These are phyloP conservation scores for Buathra laborator DNA, from an alignment of 2,888 invertebrate species.

Conservation along the genomic window DNA sequence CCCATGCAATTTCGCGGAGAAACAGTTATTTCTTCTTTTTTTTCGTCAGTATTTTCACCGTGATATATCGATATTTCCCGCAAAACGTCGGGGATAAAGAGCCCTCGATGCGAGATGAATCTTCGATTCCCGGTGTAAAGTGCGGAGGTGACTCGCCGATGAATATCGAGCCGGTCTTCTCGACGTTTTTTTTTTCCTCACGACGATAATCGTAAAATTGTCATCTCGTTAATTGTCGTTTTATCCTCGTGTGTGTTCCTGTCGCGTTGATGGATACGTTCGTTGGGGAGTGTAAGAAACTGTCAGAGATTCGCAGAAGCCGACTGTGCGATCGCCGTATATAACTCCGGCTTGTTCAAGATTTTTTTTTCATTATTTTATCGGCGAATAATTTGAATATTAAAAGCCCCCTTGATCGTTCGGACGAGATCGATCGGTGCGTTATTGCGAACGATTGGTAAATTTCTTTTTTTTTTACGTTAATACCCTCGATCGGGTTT, in stretches of 20 bases:
- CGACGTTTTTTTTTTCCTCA: not conserved
- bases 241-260: not conserved
- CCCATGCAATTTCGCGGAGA: no score
- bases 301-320: constrained; percentile 2
- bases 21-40: no score
- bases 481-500: not conserved
- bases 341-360: not conserved
- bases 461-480: not conserved
- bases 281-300: not conserved
- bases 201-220: constrained; percentile 14
- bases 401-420: not conserved
- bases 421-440: no score
- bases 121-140: constrained; percentile 29
- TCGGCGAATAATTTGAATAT: constrained; percentile 4
- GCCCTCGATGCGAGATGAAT: constrained; percentile 24
- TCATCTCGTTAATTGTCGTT: not conserved
- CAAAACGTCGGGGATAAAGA: not conserved
- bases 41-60: no score
- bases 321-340: not conserved
- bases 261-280: constrained; percentile 1
- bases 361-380: not conserved
- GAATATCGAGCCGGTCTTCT: constrained; percentile 17
- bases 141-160: not conserved
- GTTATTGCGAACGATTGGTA: no score
- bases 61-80: not conserved